A percentile compares a stretch with the other conserved stretches of the same genome.
Evolutionary conservation across 2,888 invertebrate species (phyloP).

Genomic region (Sphaerophoria rueppellii): DNA sequence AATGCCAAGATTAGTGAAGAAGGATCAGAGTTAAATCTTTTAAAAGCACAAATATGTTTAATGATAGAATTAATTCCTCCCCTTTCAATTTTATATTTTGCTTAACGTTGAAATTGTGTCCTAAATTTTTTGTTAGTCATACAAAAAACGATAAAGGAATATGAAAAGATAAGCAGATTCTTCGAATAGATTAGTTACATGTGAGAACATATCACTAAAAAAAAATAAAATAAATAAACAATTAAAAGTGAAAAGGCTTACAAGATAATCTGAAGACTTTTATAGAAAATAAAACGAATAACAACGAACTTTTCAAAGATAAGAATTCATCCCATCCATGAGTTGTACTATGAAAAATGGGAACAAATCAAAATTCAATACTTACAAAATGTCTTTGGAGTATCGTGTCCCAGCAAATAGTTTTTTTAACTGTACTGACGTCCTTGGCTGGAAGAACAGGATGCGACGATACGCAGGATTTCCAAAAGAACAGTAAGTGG

Average conservation of each 20-base stretch:
- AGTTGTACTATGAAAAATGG: conserved; percentile 74
- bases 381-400: conserved; percentile 75
- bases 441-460: conserved; percentile 77
- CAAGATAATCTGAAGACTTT: not conserved
- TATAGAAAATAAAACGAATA: not conserved
- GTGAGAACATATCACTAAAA: not conserved
- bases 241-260: conserved; percentile 34
- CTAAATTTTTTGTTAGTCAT: conserved; percentile 45
- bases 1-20: conserved; percentile 11
- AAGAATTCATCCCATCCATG: conserved; percentile 72
- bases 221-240: conserved; percentile 24
- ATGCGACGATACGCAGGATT: conserved; percentile 82
- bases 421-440: conserved; percentile 76
- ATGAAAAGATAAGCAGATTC: not conserved
- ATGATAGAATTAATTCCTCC: conserved; percentile 50
- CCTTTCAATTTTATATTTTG: conserved; percentile 73
- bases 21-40: conserved; percentile 1
- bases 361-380: conserved; percentile 74
- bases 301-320: conserved; percentile 35
- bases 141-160: conserved; percentile 10
- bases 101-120: conserved; percentile 73
- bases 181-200: conserved; percentile 1
- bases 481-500: conserved; percentile 82
- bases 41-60: conserved; percentile 52
- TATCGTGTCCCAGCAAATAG: conserved; percentile 72